A percentile compares a stretch with the other conserved stretches of the same genome.
Evolutionary conservation across 2,797 vertebrate genomes (phyloP).

Genomic region (Danio aesculapii): DNA sequence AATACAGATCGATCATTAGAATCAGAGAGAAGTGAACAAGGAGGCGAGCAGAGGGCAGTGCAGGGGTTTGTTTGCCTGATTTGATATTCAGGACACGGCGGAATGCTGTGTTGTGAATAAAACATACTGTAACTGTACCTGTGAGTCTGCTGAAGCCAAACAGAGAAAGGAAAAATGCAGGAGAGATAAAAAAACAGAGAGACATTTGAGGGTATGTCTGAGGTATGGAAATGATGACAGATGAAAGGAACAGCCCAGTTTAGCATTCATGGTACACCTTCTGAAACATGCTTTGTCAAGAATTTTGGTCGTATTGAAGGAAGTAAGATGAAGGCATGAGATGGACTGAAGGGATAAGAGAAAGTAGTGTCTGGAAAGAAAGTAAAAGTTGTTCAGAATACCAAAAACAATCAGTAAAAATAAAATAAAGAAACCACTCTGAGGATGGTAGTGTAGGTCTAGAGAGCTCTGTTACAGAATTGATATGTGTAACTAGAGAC

Average conservation of each 20-base stretch:
- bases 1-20: not conserved
- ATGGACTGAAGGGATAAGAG: not conserved
- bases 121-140: slow-evolving; percentile 50
- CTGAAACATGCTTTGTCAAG: not conserved
- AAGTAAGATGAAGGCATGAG: not conserved
- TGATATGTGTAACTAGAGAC: slow-evolving; percentile 66
- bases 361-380: not conserved
- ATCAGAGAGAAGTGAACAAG: slow-evolving; percentile 8
- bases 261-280: not conserved
- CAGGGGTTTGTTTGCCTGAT: slow-evolving; percentile 51
- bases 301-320: slow-evolving; percentile 15
- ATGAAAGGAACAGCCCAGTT: not conserved
- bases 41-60: slow-evolving; percentile 16
- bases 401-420: not conserved
- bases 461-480: slow-evolving; percentile 66
- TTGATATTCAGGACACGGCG: slow-evolving; percentile 44
- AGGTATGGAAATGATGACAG: slow-evolving; percentile 9
- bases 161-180: slow-evolving; percentile 24
- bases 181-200: slow-evolving; percentile 9
- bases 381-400: not conserved
- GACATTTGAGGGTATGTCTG: slow-evolving; percentile 4
- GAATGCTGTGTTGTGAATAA: slow-evolving; percentile 47
- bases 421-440: slow-evolving; percentile 28
- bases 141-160: slow-evolving; percentile 13
- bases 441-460: slow-evolving; percentile 41